Evolutionary conservation across 2,113 vertebrate species (phyloP).

Genomic region (Dicrurus megarhynchus): DNA sequence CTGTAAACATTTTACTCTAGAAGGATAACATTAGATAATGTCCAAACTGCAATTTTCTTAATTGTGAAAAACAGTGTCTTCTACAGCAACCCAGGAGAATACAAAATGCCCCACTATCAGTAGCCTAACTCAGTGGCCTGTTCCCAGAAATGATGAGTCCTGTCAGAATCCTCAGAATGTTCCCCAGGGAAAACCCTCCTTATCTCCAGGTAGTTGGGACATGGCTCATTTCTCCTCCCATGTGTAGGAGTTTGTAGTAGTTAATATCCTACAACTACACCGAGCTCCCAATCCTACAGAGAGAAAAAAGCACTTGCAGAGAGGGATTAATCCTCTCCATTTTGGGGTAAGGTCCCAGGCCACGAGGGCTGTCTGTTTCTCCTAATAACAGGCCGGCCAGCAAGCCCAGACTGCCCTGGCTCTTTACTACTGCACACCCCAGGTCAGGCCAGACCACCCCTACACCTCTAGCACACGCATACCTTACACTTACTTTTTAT

Average conservation of each 20-base stretch:
- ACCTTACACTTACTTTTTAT: background rate
- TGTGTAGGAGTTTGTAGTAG: background rate
- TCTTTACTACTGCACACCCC: background rate
- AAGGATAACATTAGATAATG: background rate
- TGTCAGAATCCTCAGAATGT: background rate
- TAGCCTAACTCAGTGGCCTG: background rate
- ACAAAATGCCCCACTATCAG: background rate
- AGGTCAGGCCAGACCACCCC: background rate
- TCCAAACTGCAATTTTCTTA: background rate
- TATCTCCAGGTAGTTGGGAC: background rate
- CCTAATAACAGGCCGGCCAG: background rate
- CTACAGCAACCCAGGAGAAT: background rate
- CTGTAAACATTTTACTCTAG: background rate
- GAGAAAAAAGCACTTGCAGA: background rate
- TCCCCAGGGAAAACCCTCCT: background rate
- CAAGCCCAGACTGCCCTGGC: background rate
- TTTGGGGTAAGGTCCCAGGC: background rate
- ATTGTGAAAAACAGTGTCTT: background rate
- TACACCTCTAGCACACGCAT: rapidly evolving
- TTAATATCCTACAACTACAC: background rate
- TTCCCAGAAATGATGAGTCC: background rate
- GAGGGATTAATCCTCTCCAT: background rate
- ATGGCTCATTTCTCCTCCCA: background rate
- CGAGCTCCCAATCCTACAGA: background rate
- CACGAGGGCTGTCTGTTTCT: background rate